Evolutionary conservation across 2,888 invertebrate genomes (phyloP), one percentile per base, ranked within the genome.

Genomic region (Rotaria sp.): DNA sequence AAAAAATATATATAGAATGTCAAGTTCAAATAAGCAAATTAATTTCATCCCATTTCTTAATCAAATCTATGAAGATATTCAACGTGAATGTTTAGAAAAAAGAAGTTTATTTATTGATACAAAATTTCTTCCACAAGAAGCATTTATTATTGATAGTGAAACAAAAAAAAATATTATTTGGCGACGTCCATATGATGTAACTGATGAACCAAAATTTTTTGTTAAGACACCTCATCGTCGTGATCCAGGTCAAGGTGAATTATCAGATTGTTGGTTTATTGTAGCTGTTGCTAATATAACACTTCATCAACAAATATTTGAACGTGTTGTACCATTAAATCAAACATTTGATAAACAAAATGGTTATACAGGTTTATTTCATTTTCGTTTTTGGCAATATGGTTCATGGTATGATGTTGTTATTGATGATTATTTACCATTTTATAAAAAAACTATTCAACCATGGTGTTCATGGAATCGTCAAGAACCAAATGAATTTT

Each of bases 261-360:
- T 97, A 45, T 96, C 93, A 93, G 89, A 97, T 91, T 97, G 97
- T 91, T 97, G 97, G 97, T 93, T 97, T 21, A 92, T 97, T 86
- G 97, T 97, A 0, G 97, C 96, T 2, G 94, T 96, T 0, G 97
- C 97, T 24, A 96, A 96, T 92, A 92, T 98, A 52, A 97, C 97
- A 0, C 88, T 89, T 11, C 94, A 96, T 90, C 93, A 93, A 87
- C 94, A 94, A 90, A 92, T 97, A 87, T 96, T 98, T 93, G 94
- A 95, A 92, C 95, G 96, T 92, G 95, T 98, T 87, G 96, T 98
- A 67, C 97, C 97, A 7, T 94, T 95, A 89, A 96, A 97, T 90
- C 98, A 99, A 92, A 94, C 94, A 89, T 98, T 98, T 90, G 89
- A 86, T 38, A 89, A 94, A 75, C 89, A 90, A 38, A 94, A 95